Evolutionary conservation across 2,888 invertebrate species (phyloP).

Genomic region (Mongoloraphidia duomilia): DNA sequence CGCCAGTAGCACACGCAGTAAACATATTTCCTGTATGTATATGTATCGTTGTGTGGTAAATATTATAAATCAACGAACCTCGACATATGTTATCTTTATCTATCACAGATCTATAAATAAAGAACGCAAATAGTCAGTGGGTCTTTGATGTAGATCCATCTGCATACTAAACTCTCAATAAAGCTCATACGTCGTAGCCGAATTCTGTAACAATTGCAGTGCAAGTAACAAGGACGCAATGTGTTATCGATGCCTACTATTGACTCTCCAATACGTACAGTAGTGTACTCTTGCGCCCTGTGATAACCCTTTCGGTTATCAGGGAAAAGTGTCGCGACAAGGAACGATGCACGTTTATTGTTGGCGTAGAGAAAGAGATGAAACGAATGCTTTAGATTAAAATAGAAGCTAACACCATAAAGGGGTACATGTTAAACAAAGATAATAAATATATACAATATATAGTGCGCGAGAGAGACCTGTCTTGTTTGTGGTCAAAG

Average conservation of each 20-base stretch:
- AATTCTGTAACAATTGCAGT: slow-evolving; percentile 13
- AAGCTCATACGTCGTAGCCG: slow-evolving; percentile 13
- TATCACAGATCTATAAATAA: slow-evolving; percentile 9
- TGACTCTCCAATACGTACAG: slow-evolving; percentile 12
- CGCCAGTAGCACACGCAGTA: slow-evolving; percentile 21
- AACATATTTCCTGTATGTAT: slow-evolving; percentile 22
- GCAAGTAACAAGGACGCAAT: slow-evolving; percentile 14
- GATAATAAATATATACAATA: slow-evolving; percentile 32
- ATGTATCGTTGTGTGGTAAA: slow-evolving; percentile 17
- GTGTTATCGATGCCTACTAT: slow-evolving; percentile 7
- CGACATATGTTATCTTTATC: slow-evolving; percentile 23
- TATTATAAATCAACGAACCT: slow-evolving; percentile 19
- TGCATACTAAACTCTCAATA: slow-evolving; percentile 8
- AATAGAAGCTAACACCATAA: slow-evolving; percentile 29
- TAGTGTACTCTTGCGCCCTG: slow-evolving; percentile 27
- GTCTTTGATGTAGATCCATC: background rate
- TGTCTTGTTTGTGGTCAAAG: slow-evolving; percentile 49
- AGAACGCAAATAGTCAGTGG: too few relatives aligned
- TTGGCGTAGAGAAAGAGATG: slow-evolving; percentile 29
- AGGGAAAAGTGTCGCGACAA: slow-evolving; percentile 24
- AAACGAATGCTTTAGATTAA: slow-evolving; percentile 28
- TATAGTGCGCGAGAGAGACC: slow-evolving; percentile 39
- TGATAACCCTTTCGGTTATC: slow-evolving; percentile 34
- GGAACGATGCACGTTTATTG: slow-evolving; percentile 18
- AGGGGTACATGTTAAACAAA: slow-evolving; percentile 28